phyloP scores from a whole-genome alignment of 2,888 invertebrate species.

The Eupithecia inturbata region DNA sequence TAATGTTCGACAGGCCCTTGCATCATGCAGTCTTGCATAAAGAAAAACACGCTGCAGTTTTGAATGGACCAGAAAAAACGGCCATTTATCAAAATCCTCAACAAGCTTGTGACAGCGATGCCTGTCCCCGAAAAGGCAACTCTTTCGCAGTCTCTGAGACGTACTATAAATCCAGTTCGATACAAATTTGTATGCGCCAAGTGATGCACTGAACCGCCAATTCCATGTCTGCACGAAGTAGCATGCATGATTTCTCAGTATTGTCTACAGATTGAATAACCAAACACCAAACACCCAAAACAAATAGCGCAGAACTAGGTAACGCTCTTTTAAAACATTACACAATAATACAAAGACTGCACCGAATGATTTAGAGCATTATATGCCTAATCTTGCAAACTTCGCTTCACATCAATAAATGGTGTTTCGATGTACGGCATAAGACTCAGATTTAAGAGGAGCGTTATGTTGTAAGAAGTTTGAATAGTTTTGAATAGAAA shows the following conservation, averaged over 20 bases:
- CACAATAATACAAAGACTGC: slow-evolving; percentile 34
- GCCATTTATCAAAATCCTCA: slow-evolving; percentile 1
- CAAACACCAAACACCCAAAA: slow-evolving; percentile 42
- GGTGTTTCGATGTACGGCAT: not conserved
- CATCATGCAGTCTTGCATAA: not conserved
- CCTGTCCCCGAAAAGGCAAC: slow-evolving; percentile 17
- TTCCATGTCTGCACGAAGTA: slow-evolving; percentile 32
- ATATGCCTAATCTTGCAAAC: slow-evolving; percentile 1
- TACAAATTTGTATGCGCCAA: slow-evolving; percentile 42
- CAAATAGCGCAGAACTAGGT: slow-evolving; percentile 32
- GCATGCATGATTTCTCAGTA: slow-evolving; percentile 30
- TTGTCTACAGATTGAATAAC: slow-evolving; percentile 37
- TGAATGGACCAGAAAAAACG: slow-evolving; percentile 3
- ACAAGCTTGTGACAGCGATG: slow-evolving; percentile 10
- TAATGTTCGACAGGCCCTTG: not conserved
- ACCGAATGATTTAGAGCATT: slow-evolving; percentile 36
- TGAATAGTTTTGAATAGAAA: not conserved
- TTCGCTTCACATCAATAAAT: slow-evolving; percentile 12
- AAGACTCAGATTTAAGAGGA: not conserved
- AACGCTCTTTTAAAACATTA: slow-evolving; percentile 29
- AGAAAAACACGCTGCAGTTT: not conserved
- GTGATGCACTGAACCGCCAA: slow-evolving; percentile 29
- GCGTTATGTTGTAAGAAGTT: not conserved
- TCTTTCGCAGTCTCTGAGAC: slow-evolving; percentile 20
- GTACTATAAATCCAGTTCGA: slow-evolving; percentile 22